A percentile compares a stretch with the other conserved stretches of the same genome.
phyloP scores from a whole-genome alignment of 2,797 vertebrate genomes.

The Cottoperca gobio region DNA sequence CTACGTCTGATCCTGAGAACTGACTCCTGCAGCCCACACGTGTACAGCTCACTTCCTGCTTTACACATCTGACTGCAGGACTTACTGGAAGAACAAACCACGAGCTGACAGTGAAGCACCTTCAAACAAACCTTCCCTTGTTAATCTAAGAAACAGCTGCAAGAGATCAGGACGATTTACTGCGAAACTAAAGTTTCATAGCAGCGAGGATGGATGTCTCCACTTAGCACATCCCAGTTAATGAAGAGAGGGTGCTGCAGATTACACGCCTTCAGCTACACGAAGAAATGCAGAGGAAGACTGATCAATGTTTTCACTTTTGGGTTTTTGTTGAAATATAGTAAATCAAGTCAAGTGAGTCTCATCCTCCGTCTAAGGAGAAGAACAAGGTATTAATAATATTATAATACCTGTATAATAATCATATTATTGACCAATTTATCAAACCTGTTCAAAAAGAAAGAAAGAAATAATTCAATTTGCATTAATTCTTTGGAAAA shows the following conservation, averaged over 20 bases:
- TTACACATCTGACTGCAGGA: neutral
- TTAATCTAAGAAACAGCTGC: neutral
- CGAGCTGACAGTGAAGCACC: constrained; percentile 2
- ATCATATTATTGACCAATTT: too few relatives aligned
- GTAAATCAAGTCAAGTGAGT: too few relatives aligned
- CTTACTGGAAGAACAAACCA: constrained; percentile 57
- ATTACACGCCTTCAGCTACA: neutral
- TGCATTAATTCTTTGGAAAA: too few relatives aligned
- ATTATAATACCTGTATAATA: too few relatives aligned
- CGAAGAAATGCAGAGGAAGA: neutral
- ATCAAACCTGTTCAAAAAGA: too few relatives aligned
- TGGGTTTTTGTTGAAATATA: neutral
- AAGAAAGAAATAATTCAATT: too few relatives aligned
- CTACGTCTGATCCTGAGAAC: constrained; percentile 21
- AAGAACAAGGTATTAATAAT: too few relatives aligned
- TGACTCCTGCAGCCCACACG: constrained; percentile 22
- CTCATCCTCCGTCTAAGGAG: too few relatives aligned
- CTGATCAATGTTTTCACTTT: neutral
- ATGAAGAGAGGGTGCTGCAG: neutral
- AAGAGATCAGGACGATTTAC: neutral
- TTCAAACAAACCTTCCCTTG: neutral
- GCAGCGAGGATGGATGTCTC: too few relatives aligned
- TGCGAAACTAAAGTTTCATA: too few relatives aligned
- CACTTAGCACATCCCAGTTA: too few relatives aligned
- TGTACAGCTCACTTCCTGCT: constrained; percentile 47